Evolutionary conservation across 2,797 vertebrate genomes (phyloP).

Genomic region (Catamblyrhynchus diadema): DNA sequence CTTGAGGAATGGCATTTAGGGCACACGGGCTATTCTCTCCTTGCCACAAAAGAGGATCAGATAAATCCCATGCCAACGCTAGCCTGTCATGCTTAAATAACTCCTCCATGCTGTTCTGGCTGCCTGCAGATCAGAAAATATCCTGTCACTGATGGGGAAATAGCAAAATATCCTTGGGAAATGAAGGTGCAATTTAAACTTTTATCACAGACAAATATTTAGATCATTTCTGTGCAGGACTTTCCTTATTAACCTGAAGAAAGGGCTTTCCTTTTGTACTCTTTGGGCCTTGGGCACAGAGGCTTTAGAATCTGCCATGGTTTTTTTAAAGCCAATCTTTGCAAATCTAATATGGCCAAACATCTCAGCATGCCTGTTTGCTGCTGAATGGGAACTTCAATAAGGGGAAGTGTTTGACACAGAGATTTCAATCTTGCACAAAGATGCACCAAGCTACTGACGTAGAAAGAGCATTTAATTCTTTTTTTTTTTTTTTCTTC

Average conservation of each 20-base stretch:
- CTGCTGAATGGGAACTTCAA: not conserved
- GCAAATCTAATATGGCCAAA: not conserved
- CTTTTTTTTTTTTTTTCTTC: not conserved
- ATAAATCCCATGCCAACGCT: not conserved
- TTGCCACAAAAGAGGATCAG: slow-evolving; percentile 25
- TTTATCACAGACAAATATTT: not conserved
- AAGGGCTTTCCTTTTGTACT: not conserved
- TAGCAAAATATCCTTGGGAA: not conserved
- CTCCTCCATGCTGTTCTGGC: not conserved
- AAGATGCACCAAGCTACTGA: not conserved
- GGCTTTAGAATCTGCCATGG: not conserved
- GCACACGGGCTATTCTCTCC: not conserved
- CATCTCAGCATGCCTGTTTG: not conserved
- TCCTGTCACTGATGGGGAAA: not conserved
- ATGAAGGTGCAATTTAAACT: not conserved
- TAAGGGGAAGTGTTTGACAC: not conserved
- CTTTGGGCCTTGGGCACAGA: not conserved
- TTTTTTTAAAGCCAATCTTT: not conserved
- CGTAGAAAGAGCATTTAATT: not conserved
- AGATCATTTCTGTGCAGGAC: not conserved
- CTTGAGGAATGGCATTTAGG: slow-evolving; percentile 4
- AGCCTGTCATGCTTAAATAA: not conserved
- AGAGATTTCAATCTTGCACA: not conserved
- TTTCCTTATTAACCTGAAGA: not conserved
- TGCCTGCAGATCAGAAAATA: not conserved